Conservation (phyloP, 1,140 invertebrate species). For the Chrysoperla carnea region DNA sequence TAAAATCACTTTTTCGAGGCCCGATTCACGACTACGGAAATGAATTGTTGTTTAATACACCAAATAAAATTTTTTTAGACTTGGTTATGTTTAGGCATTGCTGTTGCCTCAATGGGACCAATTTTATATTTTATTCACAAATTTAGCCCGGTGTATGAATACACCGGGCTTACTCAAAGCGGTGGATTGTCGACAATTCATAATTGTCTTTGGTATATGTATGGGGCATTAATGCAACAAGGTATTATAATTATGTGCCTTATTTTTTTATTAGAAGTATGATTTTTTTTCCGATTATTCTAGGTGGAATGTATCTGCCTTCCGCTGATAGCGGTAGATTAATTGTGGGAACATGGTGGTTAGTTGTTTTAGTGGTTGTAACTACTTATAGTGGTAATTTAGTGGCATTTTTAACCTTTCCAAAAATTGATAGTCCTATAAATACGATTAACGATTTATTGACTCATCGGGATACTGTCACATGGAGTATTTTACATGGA, state of each 20-base stretch:
- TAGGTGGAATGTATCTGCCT: conserved; percentile 73
- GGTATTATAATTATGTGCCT: conserved; percentile 29
- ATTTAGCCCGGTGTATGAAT: conserved; percentile 48
- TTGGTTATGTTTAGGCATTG: conserved; percentile 56
- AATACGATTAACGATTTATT: conserved; percentile 55
- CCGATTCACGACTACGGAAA: no score
- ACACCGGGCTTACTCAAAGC: conserved; percentile 29
- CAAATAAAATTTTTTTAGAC: conserved; percentile 40
- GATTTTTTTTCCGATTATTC: conserved; percentile 5
- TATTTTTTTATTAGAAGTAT: neutral
- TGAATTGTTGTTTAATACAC: no score
- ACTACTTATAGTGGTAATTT: conserved; percentile 87
- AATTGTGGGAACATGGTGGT: conserved; percentile 81
- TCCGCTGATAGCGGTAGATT: conserved; percentile 72
- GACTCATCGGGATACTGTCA: conserved; percentile 33
- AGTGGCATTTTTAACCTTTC: conserved; percentile 85
- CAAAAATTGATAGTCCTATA: conserved; percentile 61
- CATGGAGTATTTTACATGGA: conserved; percentile 56
- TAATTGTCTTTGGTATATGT: conserved; percentile 80
- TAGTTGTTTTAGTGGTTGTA: conserved; percentile 75
- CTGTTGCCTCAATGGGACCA: conserved; percentile 58
- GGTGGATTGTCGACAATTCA: conserved; percentile 45
- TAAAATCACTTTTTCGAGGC: no score
- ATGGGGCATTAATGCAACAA: conserved; percentile 79
- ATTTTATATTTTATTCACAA: conserved; percentile 60